Evolutionary conservation across 2,797 vertebrate species (phyloP).

Genomic region (Malacoraja senta): DNA sequence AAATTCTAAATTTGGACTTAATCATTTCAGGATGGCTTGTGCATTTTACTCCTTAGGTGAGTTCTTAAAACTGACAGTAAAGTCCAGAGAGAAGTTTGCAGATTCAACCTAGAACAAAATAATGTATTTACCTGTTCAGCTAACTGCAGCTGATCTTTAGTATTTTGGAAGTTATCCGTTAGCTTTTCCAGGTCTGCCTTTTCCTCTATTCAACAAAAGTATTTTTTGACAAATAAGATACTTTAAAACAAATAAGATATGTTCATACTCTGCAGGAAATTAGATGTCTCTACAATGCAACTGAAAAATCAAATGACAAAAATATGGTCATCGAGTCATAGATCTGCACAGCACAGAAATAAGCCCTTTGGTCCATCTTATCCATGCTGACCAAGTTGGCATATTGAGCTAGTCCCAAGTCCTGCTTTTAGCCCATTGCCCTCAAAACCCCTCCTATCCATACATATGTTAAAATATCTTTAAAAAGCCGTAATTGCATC

Average conservation of each 20-base stretch:
- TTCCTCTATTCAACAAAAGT: conserved; percentile 51
- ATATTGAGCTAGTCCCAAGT: too few relatives aligned
- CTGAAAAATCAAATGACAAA: not conserved
- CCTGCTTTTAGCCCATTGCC: too few relatives aligned
- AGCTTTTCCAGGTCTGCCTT: conserved; percentile 55
- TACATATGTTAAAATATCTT: too few relatives aligned
- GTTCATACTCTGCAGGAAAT: too few relatives aligned
- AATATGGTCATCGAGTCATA: too few relatives aligned
- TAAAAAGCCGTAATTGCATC: too few relatives aligned
- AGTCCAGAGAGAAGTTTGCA: not conserved
- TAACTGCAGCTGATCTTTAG: conserved; percentile 51
- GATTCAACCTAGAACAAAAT: not conserved
- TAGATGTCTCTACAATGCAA: too few relatives aligned
- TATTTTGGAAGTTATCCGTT: conserved; percentile 52
- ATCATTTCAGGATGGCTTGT: not conserved
- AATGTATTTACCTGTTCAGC: conserved; percentile 56
- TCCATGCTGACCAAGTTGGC: too few relatives aligned
- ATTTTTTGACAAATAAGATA: not conserved
- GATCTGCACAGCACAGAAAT: too few relatives aligned
- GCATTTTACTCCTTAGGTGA: not conserved
- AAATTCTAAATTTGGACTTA: not conserved
- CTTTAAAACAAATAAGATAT: not conserved
- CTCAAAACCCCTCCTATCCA: too few relatives aligned
- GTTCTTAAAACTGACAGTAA: not conserved
- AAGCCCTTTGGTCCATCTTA: too few relatives aligned